Conservation (phyloP, 2,797 vertebrate genomes). For the Megalops cyprinoides region DNA sequence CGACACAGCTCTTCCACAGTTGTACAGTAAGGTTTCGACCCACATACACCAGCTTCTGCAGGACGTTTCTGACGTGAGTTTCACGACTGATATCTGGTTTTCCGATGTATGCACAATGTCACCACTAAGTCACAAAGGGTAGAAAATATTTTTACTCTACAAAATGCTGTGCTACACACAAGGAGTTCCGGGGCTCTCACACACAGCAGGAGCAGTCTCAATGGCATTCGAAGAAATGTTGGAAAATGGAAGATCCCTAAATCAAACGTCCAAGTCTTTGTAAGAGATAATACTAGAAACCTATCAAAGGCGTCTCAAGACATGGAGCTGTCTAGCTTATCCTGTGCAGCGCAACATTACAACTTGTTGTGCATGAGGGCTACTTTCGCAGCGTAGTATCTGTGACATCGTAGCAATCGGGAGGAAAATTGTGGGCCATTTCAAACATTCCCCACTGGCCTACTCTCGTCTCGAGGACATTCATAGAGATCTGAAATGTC, state of each 20-base stretch:
- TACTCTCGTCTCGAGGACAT: slow-evolving; percentile 34
- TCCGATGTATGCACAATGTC: slow-evolving; percentile 18
- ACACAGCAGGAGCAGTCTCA: slow-evolving; percentile 15
- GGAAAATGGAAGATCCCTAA: slow-evolving; percentile 8
- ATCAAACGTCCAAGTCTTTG: slow-evolving; percentile 25
- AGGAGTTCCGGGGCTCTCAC: slow-evolving; percentile 20
- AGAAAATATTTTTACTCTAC: slow-evolving; percentile 30
- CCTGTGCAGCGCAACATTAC: slow-evolving; percentile 23
- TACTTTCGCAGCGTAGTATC: slow-evolving; percentile 34
- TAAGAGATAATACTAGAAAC: slow-evolving; percentile 18
- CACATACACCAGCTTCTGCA: background rate
- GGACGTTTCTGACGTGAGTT: background rate
- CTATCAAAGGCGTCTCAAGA: slow-evolving; percentile 29
- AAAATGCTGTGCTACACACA: slow-evolving; percentile 22
- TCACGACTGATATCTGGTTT: slow-evolving; percentile 16
- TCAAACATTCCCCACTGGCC: slow-evolving; percentile 28
- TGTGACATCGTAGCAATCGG: slow-evolving; percentile 26
- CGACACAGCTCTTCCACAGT: slow-evolving; percentile 21
- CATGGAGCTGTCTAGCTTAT: slow-evolving; percentile 13
- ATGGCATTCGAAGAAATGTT: slow-evolving; percentile 22
- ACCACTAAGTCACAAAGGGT: slow-evolving; percentile 38
- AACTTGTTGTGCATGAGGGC: slow-evolving; percentile 26
- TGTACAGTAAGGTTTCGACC: too few relatives aligned
- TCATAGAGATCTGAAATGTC: slow-evolving; percentile 30
- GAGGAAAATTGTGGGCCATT: slow-evolving; percentile 34